A percentile compares a stretch with the other conserved stretches of the same genome.
phyloP scores from a whole-genome alignment of 2,888 invertebrate genomes.

The Thumatha senex region DNA sequence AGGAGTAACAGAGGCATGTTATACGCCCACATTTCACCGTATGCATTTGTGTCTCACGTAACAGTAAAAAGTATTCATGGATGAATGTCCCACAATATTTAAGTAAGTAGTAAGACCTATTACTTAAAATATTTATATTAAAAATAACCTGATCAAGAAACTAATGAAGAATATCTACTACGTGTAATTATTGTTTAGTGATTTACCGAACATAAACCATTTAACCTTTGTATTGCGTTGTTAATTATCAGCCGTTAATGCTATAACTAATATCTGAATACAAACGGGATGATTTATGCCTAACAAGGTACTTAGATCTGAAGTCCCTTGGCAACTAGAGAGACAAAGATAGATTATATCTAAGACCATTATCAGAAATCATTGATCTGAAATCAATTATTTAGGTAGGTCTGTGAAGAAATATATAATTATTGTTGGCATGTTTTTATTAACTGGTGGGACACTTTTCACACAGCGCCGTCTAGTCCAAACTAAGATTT shows the following conservation, averaged over 20 bases:
- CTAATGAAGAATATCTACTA: neutral
- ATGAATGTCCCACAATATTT: too few relatives aligned
- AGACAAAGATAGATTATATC: neutral
- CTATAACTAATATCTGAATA: conserved; percentile 34
- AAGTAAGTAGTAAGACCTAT: too few relatives aligned
- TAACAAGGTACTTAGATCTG: conserved; percentile 1
- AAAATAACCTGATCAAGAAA: neutral
- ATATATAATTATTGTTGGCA: too few relatives aligned
- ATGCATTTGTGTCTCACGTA: too few relatives aligned
- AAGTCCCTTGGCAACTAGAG: neutral
- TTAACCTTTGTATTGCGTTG: conserved; percentile 15
- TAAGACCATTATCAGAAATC: neutral
- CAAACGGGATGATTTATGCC: conserved; percentile 9
- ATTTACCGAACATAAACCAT: conserved; percentile 18
- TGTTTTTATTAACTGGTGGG: too few relatives aligned
- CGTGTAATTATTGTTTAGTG: conserved; percentile 19
- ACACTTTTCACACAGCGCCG: too few relatives aligned
- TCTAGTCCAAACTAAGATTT: too few relatives aligned
- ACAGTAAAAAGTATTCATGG: too few relatives aligned
- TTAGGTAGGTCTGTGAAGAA: neutral
- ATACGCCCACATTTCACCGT: too few relatives aligned
- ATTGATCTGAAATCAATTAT: neutral
- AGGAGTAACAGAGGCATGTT: too few relatives aligned
- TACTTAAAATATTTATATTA: neutral
- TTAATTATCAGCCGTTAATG: conserved; percentile 22